Base-by-base conservation (phyloP, 2,797 vertebrate genomes). In the Hydrolagus colliei region DNA sequence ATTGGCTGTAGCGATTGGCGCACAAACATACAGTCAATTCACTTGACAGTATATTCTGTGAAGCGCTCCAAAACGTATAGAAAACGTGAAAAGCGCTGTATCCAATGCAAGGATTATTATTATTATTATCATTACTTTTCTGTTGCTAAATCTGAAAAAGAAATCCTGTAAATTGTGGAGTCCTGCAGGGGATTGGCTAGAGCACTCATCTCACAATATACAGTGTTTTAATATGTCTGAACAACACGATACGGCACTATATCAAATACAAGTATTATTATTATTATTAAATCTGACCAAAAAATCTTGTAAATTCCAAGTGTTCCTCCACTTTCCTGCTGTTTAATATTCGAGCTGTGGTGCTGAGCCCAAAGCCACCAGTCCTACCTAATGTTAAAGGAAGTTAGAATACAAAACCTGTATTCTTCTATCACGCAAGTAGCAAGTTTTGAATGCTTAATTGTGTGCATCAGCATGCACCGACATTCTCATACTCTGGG, bases 271-370 rank as follows among this genome's bases (percentile, higher is more conserved):
- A 52, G 41, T 52, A 52, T 52, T n/a, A 71, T 71, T 12, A 41
- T 84, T 32, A 84, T 62, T 6, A 12, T 16, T 35, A 84, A 84
- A 41, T 35, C 16, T 52, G 32, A 27, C 27, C 35, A 18, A 41
- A 27, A 12, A 27, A 41, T 35, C 32, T 14, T 84, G 32, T 71
- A 68, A 84, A 10, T 71, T 65, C 63, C 35, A 6, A 20, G 14
- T 22, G n/a, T 71, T 27, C 65, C 65, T 84, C 9, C 35, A 20
- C 63, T 68, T 84, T 52, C 41, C 32, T 84, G 65, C 18, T 22
- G 9, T 84, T 71, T 84, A 71, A 84, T 84, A 10, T 84, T 67
- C 68, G 35, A 62, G 63, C 79, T 52, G 41, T 68, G 59, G 14
- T 65, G 68, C 14, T 67, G 79, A 62, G 13, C 67, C 27, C 41